Base-by-base conservation (phyloP, 2,888 invertebrate species). In the Spilarctia lutea region DNA sequence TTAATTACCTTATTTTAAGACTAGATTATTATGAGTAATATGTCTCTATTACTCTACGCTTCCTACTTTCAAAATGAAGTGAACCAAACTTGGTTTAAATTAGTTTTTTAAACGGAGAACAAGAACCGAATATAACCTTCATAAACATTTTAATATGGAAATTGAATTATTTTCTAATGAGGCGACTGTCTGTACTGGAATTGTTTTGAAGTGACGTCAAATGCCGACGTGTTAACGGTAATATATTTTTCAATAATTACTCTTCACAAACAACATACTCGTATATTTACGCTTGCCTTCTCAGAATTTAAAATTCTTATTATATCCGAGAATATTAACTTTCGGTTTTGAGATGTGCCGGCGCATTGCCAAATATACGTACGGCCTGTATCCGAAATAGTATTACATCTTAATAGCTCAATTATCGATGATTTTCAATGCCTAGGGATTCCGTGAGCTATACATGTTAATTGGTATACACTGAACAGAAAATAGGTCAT, bases 341-440 rank as follows among this genome's bases (percentile, higher is more conserved):
- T 27, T 66, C 39, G 65, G 42, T 52, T 66, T 63, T 60, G 56
- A 69, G 56, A 69, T 75, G 65, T 72, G 45, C 69, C 68, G 78
- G 81, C 80, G 75, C 63, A 68, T 72, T 80, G 85, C 76, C 81
- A 84, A 84, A 30, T 63, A 6, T 30, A 30, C 39, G n/a, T 56
- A 68, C 71, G 74, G 76, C 72, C 71, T 65, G 76, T 80, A 71
- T 72, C 72, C 76, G 48, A 65, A 73, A 72, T 73, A 65, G 72
- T 72, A 73, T 75, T 71, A 79, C 35, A 68, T 74, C 69, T 80
- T 76, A 79, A 77, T 78, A 75, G 77, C 66, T 77, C 72, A 80
- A 81, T 85, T 84, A 85, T 80, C 72, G 75, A 80, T 63, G 76
- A 1, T 60, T 69, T 71, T 78, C 85, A 85, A 79, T 78, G 82